Evolutionary conservation across 2,888 invertebrate genomes (phyloP), one percentile per base, ranked within the genome.

Genomic region (Arctia plantaginis): DNA sequence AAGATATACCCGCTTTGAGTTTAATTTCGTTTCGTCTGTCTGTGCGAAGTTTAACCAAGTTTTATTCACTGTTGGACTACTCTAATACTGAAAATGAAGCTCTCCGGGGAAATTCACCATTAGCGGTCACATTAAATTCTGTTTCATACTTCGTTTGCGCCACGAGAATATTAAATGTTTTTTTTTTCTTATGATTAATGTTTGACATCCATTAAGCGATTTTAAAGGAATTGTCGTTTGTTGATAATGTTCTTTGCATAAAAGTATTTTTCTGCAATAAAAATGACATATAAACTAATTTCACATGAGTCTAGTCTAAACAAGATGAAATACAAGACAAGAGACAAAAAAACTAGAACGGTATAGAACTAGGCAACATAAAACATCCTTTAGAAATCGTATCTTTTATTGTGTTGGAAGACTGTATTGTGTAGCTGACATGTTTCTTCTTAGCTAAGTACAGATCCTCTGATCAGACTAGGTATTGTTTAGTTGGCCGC

Each of bases 91-190:
- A 89, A 92, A 94, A 93, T 91, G 88, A 91, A 91, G 88, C 88
- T 86, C 93, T 89, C 92, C 74, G 72, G 93, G 93, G 94, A 94
- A 94, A 94, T 94, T 92, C 90, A 84, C 90, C 90, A 93, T 93
- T 93, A 93, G 90, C 88, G 90, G 89, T 87, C 86, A 90, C 90
- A 93, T 92, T 92, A 92, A 93, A 92, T 92, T 91, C 89, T 86
- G 86, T 89, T 89, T 86, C 89, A 90, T 92, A 89, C 87, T 88
- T 90, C 91, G 91, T 92, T 92, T 88, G 90, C 80, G 79, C 80
- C 78, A 74, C 77, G 81, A 80, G 77, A 72, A 77, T 69, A 74
- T 72, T 80, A 73, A 82, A 83, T 80, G 80, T 86, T 85, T 78
- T 82, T 85, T 81, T 74, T 44, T 73, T 69, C 23, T 39, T 66